Evolutionary conservation across 2,888 invertebrate species (phyloP).

Genomic region (Empis stercorea): DNA sequence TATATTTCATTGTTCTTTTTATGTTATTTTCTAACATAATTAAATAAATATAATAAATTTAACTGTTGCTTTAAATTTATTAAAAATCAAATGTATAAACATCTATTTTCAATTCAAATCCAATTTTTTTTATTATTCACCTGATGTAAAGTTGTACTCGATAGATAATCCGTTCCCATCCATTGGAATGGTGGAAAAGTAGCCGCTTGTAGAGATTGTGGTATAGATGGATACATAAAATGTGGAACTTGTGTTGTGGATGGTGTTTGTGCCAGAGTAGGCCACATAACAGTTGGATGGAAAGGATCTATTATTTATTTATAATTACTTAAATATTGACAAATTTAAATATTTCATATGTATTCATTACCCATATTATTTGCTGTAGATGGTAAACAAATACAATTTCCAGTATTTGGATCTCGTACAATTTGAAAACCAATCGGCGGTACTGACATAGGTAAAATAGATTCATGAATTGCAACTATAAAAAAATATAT

Average conservation of each 20-base stretch:
- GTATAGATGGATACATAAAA: constrained; percentile 14
- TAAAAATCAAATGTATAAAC: no score
- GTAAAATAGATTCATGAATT: constrained; percentile 61
- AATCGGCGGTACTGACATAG: constrained; percentile 57
- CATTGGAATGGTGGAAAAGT: constrained; percentile 55
- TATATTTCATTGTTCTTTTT: no score
- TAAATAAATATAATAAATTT: no score
- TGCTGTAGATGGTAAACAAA: constrained; percentile 63
- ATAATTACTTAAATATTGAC: constrained; percentile 13
- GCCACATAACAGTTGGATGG: constrained; percentile 51
- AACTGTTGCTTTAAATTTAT: no score
- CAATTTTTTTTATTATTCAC: constrained; percentile 9
- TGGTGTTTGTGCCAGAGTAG: constrained; percentile 44
- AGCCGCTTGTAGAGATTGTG: constrained; percentile 15
- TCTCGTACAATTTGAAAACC: constrained; percentile 80
- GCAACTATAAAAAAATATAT: constrained; percentile 34
- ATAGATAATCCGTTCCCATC: constrained; percentile 43
- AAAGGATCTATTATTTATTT: constrained; percentile 8
- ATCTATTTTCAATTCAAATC: no score
- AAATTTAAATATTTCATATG: not conserved
- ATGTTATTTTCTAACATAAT: no score
- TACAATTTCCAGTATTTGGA: constrained; percentile 68
- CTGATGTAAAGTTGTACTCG: constrained; percentile 47
- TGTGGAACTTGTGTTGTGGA: constrained; percentile 21
- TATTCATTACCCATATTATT: constrained; percentile 37